phyloP scores from a whole-genome alignment of 2,888 invertebrate genomes.

The Orgyia antiqua region DNA sequence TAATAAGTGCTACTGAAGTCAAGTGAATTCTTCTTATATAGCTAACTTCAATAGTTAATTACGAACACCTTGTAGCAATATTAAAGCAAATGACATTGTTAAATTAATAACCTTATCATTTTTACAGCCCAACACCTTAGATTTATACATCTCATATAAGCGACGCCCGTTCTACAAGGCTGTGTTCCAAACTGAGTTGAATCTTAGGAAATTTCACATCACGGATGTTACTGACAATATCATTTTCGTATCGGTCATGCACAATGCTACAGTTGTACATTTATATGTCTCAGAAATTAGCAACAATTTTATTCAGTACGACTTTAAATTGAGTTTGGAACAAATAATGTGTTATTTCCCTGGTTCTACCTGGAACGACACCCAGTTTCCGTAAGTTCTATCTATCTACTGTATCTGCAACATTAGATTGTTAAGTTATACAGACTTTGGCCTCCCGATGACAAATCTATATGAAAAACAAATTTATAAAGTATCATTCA shows the following conservation, averaged over 20 bases:
- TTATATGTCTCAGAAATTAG: conserved; percentile 88
- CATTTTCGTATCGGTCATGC: conserved; percentile 89
- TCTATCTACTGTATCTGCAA: no score
- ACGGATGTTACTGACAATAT: conserved; percentile 90
- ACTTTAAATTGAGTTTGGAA: conserved; percentile 88
- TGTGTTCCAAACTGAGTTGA: conserved; percentile 84
- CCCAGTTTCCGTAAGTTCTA: conserved; percentile 86
- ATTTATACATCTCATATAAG: conserved; percentile 88
- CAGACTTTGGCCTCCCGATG: no score
- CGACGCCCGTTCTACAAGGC: conserved; percentile 84
- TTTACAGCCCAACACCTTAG: conserved; percentile 69
- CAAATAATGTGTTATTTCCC: conserved; percentile 91
- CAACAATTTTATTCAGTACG: conserved; percentile 80
- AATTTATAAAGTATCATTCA: no score
- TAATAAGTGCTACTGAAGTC: no score
- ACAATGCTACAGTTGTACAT: conserved; percentile 84
- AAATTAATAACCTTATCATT: no score
- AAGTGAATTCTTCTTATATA: no score
- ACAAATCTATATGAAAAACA: no score
- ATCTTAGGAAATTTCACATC: conserved; percentile 84
- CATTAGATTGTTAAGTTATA: no score
- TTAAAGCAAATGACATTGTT: no score
- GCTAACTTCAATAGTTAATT: no score
- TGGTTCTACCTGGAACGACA: conserved; percentile 87
- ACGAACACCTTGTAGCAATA: no score